Evolutionary conservation across 1,140 invertebrate species (phyloP).

Genomic region (Orussus abietinus): DNA sequence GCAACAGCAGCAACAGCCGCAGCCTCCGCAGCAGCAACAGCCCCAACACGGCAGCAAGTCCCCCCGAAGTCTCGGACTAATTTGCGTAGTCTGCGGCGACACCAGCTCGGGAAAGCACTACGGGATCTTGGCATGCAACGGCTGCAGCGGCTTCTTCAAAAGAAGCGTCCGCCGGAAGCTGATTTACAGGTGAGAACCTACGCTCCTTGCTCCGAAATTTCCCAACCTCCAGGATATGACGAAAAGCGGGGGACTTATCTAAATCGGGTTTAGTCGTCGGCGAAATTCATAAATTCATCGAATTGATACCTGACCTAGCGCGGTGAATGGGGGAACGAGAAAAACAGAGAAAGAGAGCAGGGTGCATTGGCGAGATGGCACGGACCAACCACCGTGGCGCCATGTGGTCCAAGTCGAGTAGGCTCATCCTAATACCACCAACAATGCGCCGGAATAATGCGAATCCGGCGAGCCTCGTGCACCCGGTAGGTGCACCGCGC

Average conservation of each 20-base stretch:
- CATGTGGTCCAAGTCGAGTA: slow-evolving; percentile 47
- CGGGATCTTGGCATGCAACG: slow-evolving; percentile 98
- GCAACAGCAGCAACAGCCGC: slow-evolving; percentile 33
- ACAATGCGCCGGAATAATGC: slow-evolving; percentile 38
- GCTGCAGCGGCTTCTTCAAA: slow-evolving; percentile 99
- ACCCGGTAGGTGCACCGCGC: neutral
- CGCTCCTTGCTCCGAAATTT: too few relatives aligned
- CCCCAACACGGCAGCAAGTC: slow-evolving; percentile 41
- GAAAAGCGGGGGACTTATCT: too few relatives aligned
- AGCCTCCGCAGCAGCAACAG: slow-evolving; percentile 29
- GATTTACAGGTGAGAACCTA: slow-evolving; percentile 84
- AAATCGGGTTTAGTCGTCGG: too few relatives aligned
- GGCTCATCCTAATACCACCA: slow-evolving; percentile 47
- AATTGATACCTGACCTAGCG: too few relatives aligned
- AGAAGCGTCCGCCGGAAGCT: slow-evolving; percentile 92
- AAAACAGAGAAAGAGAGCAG: too few relatives aligned
- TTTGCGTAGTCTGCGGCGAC: slow-evolving; percentile 95
- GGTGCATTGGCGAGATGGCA: neutral
- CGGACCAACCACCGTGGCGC: slow-evolving; percentile 26
- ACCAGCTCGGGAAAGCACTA: slow-evolving; percentile 97
- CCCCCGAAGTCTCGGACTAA: slow-evolving; percentile 61
- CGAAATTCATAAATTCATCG: too few relatives aligned
- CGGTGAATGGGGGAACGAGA: too few relatives aligned
- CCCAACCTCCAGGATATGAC: too few relatives aligned
- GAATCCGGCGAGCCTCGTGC: slow-evolving; percentile 11